These are phyloP conservation scores for Melopsittacus undulatus DNA, from an alignment of 2,797 vertebrate genomes.

Conservation along the genomic window DNA sequence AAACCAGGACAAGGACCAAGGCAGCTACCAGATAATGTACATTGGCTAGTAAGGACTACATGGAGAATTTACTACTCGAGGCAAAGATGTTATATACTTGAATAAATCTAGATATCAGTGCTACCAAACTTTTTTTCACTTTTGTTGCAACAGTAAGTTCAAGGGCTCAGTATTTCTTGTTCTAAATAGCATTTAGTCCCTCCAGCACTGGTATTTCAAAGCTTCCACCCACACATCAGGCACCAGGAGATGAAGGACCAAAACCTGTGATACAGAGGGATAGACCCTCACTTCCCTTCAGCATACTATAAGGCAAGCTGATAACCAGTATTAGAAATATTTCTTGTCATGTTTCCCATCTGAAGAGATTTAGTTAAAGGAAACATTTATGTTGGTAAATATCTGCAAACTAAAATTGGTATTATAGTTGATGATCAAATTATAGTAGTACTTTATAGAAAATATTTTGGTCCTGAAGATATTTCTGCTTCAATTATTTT, in stretches of 20 bases:
- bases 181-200: neutral
- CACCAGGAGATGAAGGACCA: accelerated
- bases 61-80: neutral
- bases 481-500: neutral
- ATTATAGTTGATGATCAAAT: neutral
- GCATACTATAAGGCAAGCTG: neutral
- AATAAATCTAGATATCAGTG: neutral
- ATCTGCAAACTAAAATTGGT: neutral
- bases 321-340: neutral
- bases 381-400: neutral
- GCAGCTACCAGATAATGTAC: neutral
- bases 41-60: neutral
- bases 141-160: neutral
- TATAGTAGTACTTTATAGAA: neutral
- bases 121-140: neutral
- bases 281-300: neutral
- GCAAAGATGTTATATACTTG: neutral
- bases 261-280: neutral
- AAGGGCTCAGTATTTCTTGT: neutral
- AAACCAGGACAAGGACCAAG: too few species aligned
- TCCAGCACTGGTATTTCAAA: neutral
- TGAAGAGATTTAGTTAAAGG: neutral
- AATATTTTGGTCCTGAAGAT: neutral
- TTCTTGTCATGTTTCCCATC: neutral
- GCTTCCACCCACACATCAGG: neutral